Percentiles rank a stretch among this genome's conserved stretches.
Conservation (phyloP, 2,113 vertebrate species). For the Lates calcarifer region DNA sequence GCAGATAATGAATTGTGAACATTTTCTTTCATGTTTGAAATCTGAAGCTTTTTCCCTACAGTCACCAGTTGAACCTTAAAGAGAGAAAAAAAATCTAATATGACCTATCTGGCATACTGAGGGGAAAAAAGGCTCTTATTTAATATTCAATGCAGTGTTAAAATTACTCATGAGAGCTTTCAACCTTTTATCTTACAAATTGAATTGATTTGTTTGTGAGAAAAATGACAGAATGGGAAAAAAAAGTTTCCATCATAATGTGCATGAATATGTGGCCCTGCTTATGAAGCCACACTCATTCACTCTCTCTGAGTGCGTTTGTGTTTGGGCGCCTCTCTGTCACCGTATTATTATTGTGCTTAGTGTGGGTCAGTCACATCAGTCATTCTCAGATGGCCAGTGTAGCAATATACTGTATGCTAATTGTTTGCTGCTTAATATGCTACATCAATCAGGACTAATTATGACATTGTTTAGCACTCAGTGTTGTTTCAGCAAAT, state of each 20-base stretch:
- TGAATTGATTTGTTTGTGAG: slow-evolving; percentile 81
- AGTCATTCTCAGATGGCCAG: slow-evolving; percentile 77
- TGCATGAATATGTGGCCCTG: slow-evolving; percentile 16
- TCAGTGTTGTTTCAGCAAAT: slow-evolving; percentile 81
- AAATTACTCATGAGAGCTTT: slow-evolving; percentile 84
- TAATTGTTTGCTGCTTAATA: slow-evolving; percentile 89
- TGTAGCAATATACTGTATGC: slow-evolving; percentile 83
- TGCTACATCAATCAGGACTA: slow-evolving; percentile 93
- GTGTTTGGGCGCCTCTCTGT: background rate
- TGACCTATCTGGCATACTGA: slow-evolving; percentile 13
- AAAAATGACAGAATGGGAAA: slow-evolving; percentile 74
- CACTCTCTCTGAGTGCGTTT: background rate
- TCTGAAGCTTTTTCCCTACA: background rate
- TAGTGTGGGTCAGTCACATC: slow-evolving; percentile 70
- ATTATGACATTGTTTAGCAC: slow-evolving; percentile 87
- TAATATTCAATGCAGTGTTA: slow-evolving; percentile 76
- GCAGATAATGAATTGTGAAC: slow-evolving; percentile 34
- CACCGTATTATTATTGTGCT: slow-evolving; percentile 38
- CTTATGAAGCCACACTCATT: slow-evolving; percentile 1
- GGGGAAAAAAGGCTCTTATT: slow-evolving; percentile 2
- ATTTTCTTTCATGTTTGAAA: slow-evolving; percentile 21
- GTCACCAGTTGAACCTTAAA: slow-evolving; percentile 18
- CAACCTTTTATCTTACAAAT: slow-evolving; percentile 81
- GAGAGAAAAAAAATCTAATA: background rate
- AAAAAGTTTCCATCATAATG: background rate